Evolutionary conservation across 2,888 invertebrate species (phyloP).

Genomic region (Salticus scenicus): DNA sequence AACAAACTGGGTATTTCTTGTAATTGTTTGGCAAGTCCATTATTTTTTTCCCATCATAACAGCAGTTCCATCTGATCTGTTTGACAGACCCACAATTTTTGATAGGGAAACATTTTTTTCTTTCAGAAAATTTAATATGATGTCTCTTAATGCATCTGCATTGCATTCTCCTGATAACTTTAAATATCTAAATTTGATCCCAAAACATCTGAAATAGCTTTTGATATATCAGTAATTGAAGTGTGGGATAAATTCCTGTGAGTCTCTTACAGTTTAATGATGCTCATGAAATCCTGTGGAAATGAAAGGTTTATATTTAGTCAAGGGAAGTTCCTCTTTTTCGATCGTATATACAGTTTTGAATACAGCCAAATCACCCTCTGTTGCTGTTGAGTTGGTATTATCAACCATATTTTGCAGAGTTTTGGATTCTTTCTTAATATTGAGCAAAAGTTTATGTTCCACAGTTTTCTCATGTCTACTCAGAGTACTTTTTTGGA

Average conservation of each 20-base stretch:
- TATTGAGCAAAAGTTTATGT: too few species aligned
- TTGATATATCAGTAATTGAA: too few species aligned
- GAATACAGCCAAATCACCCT: too few species aligned
- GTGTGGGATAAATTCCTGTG: not conserved
- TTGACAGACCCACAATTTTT: not conserved
- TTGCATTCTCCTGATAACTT: not conserved
- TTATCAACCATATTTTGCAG: too few species aligned
- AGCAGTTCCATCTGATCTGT: conserved; percentile 10
- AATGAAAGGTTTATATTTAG: not conserved
- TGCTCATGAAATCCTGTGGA: not conserved
- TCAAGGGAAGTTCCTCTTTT: not conserved
- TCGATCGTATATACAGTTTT: not conserved
- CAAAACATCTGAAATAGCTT: too few species aligned
- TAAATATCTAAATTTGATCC: too few species aligned
- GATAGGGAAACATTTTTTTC: not conserved
- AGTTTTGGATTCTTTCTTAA: too few species aligned
- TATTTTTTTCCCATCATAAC: conserved; percentile 19
- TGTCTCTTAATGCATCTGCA: not conserved
- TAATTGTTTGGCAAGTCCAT: not conserved
- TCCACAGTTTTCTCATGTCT: too few species aligned
- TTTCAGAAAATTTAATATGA: not conserved
- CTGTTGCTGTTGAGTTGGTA: too few species aligned
- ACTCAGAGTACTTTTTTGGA: too few species aligned
- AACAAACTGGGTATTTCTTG: not conserved
- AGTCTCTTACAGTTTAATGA: not conserved